A percentile compares a stretch with the other conserved stretches of the same genome.
phyloP scores from a whole-genome alignment of 1,140 invertebrate species.

The Drosophila nigromelanica region DNA sequence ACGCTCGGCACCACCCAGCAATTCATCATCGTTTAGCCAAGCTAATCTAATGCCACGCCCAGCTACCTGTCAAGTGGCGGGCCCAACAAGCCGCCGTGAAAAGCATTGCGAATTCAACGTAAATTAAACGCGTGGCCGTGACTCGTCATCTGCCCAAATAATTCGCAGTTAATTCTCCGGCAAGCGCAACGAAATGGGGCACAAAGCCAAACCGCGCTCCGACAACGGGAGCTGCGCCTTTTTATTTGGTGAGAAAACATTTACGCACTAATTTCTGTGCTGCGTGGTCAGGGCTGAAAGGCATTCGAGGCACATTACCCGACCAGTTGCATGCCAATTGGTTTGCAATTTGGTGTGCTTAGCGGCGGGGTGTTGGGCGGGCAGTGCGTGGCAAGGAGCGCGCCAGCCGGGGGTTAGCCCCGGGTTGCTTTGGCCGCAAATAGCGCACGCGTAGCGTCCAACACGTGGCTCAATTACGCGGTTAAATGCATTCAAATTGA shows the following conservation, averaged over 20 bases:
- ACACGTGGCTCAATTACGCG: slow-evolving; percentile 82
- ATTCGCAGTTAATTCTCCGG: slow-evolving; percentile 80
- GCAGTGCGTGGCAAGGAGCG: too few relatives aligned
- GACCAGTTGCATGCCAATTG: slow-evolving; percentile 83
- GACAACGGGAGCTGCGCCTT: slow-evolving; percentile 25
- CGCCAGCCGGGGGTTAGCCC: background rate
- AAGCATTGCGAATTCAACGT: slow-evolving; percentile 65
- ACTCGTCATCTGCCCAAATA: slow-evolving; percentile 62
- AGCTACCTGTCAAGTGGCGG: slow-evolving; percentile 61
- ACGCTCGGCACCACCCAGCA: slow-evolving; percentile 19
- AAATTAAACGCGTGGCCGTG: slow-evolving; percentile 67
- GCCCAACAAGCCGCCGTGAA: slow-evolving; percentile 36
- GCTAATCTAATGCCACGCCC: slow-evolving; percentile 14
- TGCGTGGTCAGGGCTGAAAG: slow-evolving; percentile 28
- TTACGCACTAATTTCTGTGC: slow-evolving; percentile 82
- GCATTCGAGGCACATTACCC: slow-evolving; percentile 55
- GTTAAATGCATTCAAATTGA: slow-evolving; percentile 84
- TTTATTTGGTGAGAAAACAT: slow-evolving; percentile 84
- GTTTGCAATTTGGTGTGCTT: slow-evolving; percentile 79
- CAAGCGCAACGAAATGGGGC: slow-evolving; percentile 77
- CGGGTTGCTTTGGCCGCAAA: slow-evolving; percentile 59
- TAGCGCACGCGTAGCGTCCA: slow-evolving; percentile 72
- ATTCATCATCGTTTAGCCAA: slow-evolving; percentile 52
- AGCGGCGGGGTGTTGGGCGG: slow-evolving; percentile 24
- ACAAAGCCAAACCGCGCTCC: slow-evolving; percentile 49